Evolutionary conservation across 2,888 invertebrate genomes (phyloP).

Genomic region (Chelonus formosanus): DNA sequence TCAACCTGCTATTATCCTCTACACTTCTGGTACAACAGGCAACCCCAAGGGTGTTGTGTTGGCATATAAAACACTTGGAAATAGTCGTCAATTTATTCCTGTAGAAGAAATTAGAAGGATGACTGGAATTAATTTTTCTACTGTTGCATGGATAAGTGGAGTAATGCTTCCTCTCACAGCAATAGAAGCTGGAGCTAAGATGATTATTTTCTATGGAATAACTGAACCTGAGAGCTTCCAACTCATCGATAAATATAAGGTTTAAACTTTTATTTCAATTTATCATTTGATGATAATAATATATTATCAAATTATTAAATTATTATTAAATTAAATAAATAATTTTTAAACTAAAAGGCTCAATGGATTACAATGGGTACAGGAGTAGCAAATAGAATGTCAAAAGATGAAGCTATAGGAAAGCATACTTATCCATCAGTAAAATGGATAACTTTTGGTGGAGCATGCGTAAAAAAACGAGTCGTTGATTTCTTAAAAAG

Average conservation of each 20-base stretch:
- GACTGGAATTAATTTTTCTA: conserved; percentile 45
- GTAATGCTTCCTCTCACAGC: conserved; percentile 40
- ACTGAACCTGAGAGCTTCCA: conserved; percentile 46
- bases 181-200: conserved; percentile 31
- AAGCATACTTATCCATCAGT: conserved; percentile 44
- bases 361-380: conserved; percentile 44
- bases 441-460: conserved; percentile 36
- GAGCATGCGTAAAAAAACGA: conserved; percentile 40
- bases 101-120: not conserved
- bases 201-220: conserved; percentile 46
- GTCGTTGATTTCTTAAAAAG: conserved; percentile 34
- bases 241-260: conserved; percentile 55
- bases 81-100: conserved; percentile 7
- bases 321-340: too few species aligned
- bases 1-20: conserved; percentile 49
- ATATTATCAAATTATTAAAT: too few species aligned
- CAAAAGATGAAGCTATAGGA: conserved; percentile 33
- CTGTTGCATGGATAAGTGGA: conserved; percentile 55
- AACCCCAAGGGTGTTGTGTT: conserved; percentile 53
- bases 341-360: conserved; percentile 34
- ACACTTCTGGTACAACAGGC: conserved; percentile 58
- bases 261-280: conserved; percentile 27
- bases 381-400: conserved; percentile 44
- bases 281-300: too few species aligned
- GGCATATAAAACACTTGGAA: conserved; percentile 44